These are phyloP conservation scores for Acrocyrtus sp. DNA, from an alignment of 2,888 invertebrate genomes.

Conservation along the genomic window DNA sequence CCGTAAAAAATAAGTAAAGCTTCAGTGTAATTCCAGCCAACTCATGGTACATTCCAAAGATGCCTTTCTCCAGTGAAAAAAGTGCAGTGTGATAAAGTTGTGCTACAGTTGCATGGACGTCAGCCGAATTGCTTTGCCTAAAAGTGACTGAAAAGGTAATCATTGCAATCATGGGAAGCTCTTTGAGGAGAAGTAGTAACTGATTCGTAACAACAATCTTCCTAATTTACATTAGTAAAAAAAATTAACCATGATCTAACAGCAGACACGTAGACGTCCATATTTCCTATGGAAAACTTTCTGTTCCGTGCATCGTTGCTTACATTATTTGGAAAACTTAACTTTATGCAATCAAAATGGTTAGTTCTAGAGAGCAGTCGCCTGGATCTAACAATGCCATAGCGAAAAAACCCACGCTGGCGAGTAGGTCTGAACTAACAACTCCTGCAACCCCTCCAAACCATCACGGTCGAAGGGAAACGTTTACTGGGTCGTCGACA, in stretches of 20 bases:
- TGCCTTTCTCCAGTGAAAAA: background rate
- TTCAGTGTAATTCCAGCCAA: background rate
- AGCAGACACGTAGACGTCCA: no score
- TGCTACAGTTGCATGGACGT: no score
- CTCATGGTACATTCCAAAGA: slow-evolving; percentile 16
- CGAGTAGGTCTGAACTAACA: slow-evolving; percentile 31
- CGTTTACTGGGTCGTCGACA: slow-evolving; percentile 58
- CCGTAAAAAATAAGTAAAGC: background rate
- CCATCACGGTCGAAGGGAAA: slow-evolving; percentile 52
- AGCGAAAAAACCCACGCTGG: slow-evolving; percentile 35
- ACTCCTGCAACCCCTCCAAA: slow-evolving; percentile 46
- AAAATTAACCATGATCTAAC: no score
- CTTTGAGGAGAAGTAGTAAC: no score
- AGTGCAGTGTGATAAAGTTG: background rate
- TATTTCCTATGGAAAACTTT: no score
- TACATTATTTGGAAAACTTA: slow-evolving; percentile 12
- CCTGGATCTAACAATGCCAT: slow-evolving; percentile 49
- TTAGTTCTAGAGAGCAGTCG: slow-evolving; percentile 59
- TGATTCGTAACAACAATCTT: no score
- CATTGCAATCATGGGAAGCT: no score
- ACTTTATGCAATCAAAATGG: slow-evolving; percentile 51
- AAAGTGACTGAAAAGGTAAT: no score
- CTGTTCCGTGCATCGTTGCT: slow-evolving; percentile 13
- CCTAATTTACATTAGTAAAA: no score
- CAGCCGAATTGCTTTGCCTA: no score